Evolutionary conservation across 2,888 invertebrate species (phyloP), one percentile per base, ranked within the genome.

Genomic region (Tetranychus truncatus): DNA sequence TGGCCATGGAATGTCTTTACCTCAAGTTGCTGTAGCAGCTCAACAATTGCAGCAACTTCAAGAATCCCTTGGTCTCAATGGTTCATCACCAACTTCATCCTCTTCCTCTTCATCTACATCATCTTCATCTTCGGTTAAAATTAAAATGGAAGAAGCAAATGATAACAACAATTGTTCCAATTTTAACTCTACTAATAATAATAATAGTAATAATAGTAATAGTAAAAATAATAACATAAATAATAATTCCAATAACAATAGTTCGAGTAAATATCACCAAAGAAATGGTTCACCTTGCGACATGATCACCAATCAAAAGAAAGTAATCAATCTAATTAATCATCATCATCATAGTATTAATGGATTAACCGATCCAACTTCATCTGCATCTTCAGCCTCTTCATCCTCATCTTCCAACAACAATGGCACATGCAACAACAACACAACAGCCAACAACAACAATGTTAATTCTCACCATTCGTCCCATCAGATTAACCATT

Each of bases 1-100:
- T 74, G 77, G 78, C 76, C 78, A 77, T 72, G 77, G 78, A 71
- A 77, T 80, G 66, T 76, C 78, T 45, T 77, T 78, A 34, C 75
- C 77, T 72, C 78, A 77, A 74, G 78, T 78, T 55, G 78, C 79
- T 24, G 34, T 45, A 11, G 73, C 73, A n/a, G 73, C 66, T 55
- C 73, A 73, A 45, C 73, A 73, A 77, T 78, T 24, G 76, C 78
- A 74, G 46, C 75, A 75, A 45, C 21, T 69, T 20, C 69, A 69
- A 69, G 69, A 69, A 69, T 69, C 69, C 24, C 34, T 69, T 24
- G 21, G 20, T 21, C 11, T 69, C 11, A 69, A 69, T 24, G 69
- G 69, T 20, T 20, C 69, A 24, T 24, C 21, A 9, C 11, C 11
- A 11, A 20, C 69, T 20, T 24, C 20, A 5, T 24, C 34, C n/a